Percentiles rank a stretch among this genome's conserved stretches.
phyloP scores from a whole-genome alignment of 2,888 invertebrate species.

The Lucinisca nassula region DNA sequence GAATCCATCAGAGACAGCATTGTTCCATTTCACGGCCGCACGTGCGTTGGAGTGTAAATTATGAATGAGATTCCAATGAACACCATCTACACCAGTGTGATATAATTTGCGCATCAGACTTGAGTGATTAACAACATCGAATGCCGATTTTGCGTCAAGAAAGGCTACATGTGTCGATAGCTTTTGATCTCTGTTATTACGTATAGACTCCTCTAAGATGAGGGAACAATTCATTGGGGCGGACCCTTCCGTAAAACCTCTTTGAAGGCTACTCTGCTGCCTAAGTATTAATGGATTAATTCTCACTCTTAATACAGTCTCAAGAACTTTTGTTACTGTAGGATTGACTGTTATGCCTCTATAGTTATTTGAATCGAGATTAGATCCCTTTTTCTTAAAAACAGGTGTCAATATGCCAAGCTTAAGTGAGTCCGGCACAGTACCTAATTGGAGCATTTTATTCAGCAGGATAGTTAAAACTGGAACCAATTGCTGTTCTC shows the following conservation, averaged over 20 bases:
- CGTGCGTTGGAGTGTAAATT: neutral
- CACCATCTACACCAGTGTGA: neutral
- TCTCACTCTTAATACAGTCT: neutral
- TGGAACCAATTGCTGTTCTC: neutral
- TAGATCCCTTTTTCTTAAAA: neutral
- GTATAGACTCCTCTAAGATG: neutral
- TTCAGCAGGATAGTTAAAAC: neutral
- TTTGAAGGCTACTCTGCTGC: conserved; percentile 14
- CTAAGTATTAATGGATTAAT: neutral
- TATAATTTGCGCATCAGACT: neutral
- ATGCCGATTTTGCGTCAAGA: neutral
- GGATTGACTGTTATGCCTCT: neutral
- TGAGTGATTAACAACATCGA: neutral
- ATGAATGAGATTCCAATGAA: neutral
- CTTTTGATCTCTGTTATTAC: neutral
- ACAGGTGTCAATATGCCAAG: neutral
- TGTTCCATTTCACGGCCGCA: neutral
- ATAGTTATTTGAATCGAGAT: conserved; percentile 4
- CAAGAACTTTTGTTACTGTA: conserved; percentile 1
- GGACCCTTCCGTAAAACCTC: neutral
- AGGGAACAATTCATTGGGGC: neutral
- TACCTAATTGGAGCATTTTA: neutral
- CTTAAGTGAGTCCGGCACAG: neutral
- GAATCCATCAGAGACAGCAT: neutral
- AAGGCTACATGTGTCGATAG: neutral